Conservation (phyloP, 2,797 vertebrate genomes). For the Iguana delicatissima region DNA sequence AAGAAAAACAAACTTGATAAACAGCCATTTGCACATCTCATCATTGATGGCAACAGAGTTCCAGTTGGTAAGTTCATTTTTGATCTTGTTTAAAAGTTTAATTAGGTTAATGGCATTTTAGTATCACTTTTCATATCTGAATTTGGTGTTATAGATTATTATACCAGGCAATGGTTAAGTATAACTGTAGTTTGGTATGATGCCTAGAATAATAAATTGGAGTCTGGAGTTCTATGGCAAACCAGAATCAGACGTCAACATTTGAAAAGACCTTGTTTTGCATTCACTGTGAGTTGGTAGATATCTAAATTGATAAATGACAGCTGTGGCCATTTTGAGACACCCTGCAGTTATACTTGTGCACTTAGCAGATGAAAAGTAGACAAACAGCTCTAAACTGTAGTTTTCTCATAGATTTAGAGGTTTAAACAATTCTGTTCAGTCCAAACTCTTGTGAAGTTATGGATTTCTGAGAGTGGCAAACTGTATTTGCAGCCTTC, state of each 20-base stretch:
- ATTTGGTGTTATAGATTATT: neutral
- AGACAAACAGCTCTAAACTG: neutral
- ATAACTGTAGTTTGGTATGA: neutral
- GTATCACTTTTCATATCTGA: neutral
- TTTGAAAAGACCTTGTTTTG: neutral
- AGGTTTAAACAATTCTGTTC: neutral
- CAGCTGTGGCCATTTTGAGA: neutral
- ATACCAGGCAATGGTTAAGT: neutral
- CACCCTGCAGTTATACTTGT: too few species aligned
- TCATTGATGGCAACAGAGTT: constrained; percentile 81
- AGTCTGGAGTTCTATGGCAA: neutral
- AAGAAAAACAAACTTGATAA: constrained; percentile 74
- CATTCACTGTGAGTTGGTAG: neutral
- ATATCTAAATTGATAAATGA: neutral
- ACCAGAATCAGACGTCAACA: neutral
- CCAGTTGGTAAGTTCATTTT: constrained; percentile 79
- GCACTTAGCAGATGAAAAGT: too few species aligned
- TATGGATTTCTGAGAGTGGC: neutral
- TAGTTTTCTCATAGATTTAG: neutral
- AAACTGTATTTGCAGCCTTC: neutral
- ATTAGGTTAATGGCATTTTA: neutral
- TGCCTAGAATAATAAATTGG: neutral
- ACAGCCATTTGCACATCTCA: constrained; percentile 83
- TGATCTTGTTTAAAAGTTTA: neutral
- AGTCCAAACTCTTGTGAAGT: neutral